Evolutionary conservation across 2,888 invertebrate genomes (phyloP).

Genomic region (Cheiracanthium punctorium): DNA sequence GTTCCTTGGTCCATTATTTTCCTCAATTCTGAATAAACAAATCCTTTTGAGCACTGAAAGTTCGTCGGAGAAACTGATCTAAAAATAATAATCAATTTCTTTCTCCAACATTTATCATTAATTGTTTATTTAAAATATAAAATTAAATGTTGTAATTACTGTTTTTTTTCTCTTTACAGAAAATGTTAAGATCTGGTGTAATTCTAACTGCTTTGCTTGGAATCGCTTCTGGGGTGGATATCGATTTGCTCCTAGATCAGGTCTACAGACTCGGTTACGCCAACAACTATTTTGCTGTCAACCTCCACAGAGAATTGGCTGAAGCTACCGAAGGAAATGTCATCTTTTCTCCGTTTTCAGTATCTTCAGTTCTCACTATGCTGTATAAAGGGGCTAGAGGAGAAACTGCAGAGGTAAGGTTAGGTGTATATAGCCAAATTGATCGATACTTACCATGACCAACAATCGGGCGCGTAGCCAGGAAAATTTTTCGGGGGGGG

Average conservation of each 20-base stretch:
- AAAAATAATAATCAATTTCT: no score
- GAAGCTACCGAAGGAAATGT: not conserved
- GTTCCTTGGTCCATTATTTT: no score
- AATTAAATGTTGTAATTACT: no score
- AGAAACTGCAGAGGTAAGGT: slow-evolving; percentile 5
- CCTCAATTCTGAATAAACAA: no score
- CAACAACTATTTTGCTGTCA: slow-evolving; percentile 9
- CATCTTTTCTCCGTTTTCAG: not conserved
- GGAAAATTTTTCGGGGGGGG: no score
- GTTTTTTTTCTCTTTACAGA: not conserved
- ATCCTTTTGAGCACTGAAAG: no score
- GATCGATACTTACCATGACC: not conserved
- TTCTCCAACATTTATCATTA: no score
- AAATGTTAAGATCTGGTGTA: not conserved
- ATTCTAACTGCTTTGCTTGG: not conserved
- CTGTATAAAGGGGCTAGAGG: slow-evolving; percentile 16
- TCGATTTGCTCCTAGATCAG: no score
- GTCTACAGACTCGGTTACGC: not conserved
- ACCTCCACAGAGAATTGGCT: not conserved
- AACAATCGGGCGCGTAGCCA: not conserved
- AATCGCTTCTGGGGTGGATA: no score
- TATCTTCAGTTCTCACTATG: not conserved
- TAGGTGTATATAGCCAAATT: not conserved
- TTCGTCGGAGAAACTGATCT: no score
- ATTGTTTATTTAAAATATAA: no score